Conservation (phyloP, 2,888 invertebrate species). For the Phragmatobia fuliginosa region DNA sequence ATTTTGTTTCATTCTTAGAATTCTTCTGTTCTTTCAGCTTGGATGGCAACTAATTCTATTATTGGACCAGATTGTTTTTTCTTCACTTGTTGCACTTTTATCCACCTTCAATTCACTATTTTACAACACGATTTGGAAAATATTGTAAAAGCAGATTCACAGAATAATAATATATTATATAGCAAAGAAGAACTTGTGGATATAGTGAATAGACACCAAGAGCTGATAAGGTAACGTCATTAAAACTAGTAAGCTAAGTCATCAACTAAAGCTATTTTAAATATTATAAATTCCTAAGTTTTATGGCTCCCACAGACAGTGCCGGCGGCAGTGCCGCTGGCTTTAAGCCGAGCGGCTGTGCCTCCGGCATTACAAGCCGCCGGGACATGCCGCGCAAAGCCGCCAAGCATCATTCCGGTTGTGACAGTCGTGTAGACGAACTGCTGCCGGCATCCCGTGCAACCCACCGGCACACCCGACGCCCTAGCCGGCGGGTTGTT, state of each 20-base stretch:
- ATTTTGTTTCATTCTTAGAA: background rate
- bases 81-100: slow-evolving; percentile 61
- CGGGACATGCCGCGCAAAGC: too few relatives aligned
- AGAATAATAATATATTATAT: background rate
- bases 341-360: too few relatives aligned
- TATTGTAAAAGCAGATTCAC: slow-evolving; percentile 38
- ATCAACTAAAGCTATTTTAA: background rate
- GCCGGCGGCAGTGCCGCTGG: too few relatives aligned
- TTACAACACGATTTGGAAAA: slow-evolving; percentile 57
- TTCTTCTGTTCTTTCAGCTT: slow-evolving; percentile 27
- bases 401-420: too few relatives aligned
- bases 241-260: background rate
- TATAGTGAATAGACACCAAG: slow-evolving; percentile 57
- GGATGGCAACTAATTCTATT: slow-evolving; percentile 50
- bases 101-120: slow-evolving; percentile 60
- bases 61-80: slow-evolving; percentile 63
- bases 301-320: too few relatives aligned
- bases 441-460: too few relatives aligned
- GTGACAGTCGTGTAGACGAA: too few relatives aligned
- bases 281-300: too few relatives aligned
- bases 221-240: slow-evolving; percentile 59
- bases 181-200: slow-evolving; percentile 36
- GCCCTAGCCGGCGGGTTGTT: too few relatives aligned
- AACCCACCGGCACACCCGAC: too few relatives aligned
- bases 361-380: too few relatives aligned